Evolutionary conservation across 2,888 invertebrate species (phyloP).

Genomic region (Amphimallon solstitiale): DNA sequence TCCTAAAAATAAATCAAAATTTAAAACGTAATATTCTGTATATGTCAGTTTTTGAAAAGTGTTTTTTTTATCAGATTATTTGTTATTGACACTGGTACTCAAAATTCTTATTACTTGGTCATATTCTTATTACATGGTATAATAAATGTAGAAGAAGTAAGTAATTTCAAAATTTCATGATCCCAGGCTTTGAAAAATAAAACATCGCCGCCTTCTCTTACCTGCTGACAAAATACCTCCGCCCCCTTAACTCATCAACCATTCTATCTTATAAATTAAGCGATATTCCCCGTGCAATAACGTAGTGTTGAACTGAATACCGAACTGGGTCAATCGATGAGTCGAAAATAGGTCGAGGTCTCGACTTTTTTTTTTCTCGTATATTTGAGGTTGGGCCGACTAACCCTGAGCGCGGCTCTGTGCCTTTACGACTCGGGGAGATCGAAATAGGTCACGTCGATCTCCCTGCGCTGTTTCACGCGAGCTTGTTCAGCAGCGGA

Average conservation of each 20-base stretch:
- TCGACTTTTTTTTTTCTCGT: conserved; percentile 15
- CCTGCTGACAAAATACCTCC: not conserved
- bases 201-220: too few relatives aligned
- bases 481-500: not conserved
- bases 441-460: conserved; percentile 16
- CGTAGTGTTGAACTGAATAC: conserved; percentile 9
- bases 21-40: too few relatives aligned
- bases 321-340: conserved; percentile 25
- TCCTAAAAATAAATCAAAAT: too few relatives aligned
- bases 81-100: too few relatives aligned
- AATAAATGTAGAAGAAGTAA: too few relatives aligned
- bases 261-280: conserved; percentile 2
- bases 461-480: not conserved
- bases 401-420: not conserved
- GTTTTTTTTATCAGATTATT: too few relatives aligned
- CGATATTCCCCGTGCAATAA: not conserved
- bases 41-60: too few relatives aligned
- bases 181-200: too few relatives aligned
- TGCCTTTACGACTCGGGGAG: not conserved
- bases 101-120: too few relatives aligned
- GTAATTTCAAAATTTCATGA: too few relatives aligned
- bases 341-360: conserved; percentile 29
- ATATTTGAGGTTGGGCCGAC: conserved; percentile 12
- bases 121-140: too few relatives aligned
- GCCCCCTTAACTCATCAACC: not conserved